Conservation (phyloP, 2,797 vertebrate species). For the Danionella dracula region DNA sequence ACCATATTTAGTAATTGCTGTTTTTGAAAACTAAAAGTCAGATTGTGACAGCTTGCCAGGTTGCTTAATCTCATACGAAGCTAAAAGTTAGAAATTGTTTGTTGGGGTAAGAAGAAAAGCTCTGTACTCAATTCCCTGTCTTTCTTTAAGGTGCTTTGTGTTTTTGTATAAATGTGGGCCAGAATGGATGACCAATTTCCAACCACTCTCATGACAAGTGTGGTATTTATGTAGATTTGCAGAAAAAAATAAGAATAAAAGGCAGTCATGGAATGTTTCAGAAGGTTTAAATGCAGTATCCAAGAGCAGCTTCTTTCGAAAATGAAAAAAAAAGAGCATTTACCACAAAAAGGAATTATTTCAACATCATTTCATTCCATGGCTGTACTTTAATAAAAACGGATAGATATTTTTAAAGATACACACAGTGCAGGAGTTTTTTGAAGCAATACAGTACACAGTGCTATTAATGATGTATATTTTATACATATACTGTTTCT, state of each 20-base stretch:
- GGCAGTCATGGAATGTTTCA: constrained; percentile 16
- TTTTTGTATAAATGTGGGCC: constrained; percentile 29
- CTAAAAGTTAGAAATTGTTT: no score
- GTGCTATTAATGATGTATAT: no score
- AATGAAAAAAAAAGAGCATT: not conserved
- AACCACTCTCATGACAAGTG: constrained; percentile 43
- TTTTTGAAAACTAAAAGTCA: not conserved
- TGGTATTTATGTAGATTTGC: constrained; percentile 47
- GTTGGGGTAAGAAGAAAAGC: no score
- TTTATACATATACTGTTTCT: no score
- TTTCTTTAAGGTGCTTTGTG: not conserved
- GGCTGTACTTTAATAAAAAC: not conserved
- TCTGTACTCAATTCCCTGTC: not conserved
- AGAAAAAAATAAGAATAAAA: constrained; percentile 34
- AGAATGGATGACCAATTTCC: constrained; percentile 42
- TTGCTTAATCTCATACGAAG: not conserved
- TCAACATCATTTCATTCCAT: not conserved
- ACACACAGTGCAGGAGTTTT: no score
- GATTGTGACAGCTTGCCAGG: not conserved
- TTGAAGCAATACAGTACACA: no score
- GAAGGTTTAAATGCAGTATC: constrained; percentile 8
- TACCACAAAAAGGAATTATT: not conserved
- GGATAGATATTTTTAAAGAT: not conserved
- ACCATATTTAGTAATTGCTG: no score
- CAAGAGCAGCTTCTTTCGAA: not conserved